phyloP scores from a whole-genome alignment of 92 coral and sea anemone species.

The Umimayanthus chanpuru region DNA sequence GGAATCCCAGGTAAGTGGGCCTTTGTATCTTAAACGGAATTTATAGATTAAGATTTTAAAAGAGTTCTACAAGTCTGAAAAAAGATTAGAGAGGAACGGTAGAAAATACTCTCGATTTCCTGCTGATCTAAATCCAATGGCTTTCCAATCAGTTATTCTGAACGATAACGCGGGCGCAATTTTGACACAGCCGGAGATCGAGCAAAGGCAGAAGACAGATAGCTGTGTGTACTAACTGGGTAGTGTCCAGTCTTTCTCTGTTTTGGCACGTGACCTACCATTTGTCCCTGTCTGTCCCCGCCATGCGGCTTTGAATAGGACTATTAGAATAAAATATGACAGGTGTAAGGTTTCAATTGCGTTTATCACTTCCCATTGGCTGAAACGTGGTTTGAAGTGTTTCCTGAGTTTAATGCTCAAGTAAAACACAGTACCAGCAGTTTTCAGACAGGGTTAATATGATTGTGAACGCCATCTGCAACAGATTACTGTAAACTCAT shows the following conservation, averaged over 20 bases:
- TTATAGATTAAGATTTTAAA: background rate
- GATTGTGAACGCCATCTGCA: background rate
- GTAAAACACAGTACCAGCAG: background rate
- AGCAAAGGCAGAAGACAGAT: conserved; percentile 42
- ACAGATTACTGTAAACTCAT: background rate
- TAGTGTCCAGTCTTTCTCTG: conserved; percentile 28
- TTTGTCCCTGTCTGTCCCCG: conserved; percentile 45
- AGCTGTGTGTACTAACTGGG: conserved; percentile 24
- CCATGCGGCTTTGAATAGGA: conserved; percentile 50
- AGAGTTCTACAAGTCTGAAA: conserved; percentile 13
- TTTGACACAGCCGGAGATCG: conserved; percentile 25
- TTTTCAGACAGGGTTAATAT: background rate
- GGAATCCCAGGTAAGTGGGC: too few species aligned
- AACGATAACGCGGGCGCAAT: background rate
- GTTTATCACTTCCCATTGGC: background rate
- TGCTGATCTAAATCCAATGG: conserved; percentile 19
- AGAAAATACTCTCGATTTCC: conserved; percentile 14
- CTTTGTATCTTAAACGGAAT: too few species aligned
- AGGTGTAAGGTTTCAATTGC: conserved; percentile 38
- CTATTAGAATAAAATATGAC: conserved; percentile 43
- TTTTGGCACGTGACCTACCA: conserved; percentile 34
- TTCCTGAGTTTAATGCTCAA: background rate
- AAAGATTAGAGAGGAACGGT: conserved; percentile 21
- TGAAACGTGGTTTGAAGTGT: conserved; percentile 3
- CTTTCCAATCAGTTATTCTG: background rate